Conservation (phyloP, 2,888 invertebrate species). For the Notodonta dromedarius region DNA sequence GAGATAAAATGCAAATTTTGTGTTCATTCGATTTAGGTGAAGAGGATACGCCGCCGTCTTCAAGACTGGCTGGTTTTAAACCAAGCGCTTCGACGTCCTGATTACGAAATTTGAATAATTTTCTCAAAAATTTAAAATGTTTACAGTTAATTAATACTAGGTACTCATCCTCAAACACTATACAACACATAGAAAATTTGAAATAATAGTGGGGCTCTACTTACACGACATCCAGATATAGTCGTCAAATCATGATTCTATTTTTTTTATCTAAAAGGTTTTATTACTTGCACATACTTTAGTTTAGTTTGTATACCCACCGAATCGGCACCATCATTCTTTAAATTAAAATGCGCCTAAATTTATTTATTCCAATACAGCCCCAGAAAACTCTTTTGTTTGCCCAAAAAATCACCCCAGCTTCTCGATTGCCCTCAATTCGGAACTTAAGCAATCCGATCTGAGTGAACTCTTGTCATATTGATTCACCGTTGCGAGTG, state of each 20-base stretch:
- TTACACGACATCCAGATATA: no score
- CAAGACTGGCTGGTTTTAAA: constrained; percentile 23
- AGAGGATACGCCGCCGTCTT: constrained; percentile 58
- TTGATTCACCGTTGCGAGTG: constrained; percentile 72
- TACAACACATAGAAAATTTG: no score
- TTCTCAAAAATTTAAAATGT: no score
- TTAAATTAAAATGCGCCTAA: no score
- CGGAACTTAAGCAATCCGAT: constrained; percentile 64
- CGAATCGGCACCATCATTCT: no score
- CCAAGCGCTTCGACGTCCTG: constrained; percentile 33
- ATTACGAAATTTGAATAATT: neutral
- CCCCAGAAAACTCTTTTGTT: neutral
- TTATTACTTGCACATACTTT: no score
- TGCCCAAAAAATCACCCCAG: constrained; percentile 9
- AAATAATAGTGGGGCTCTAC: no score
- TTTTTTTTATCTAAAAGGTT: no score
- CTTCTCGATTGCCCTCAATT: constrained; percentile 52
- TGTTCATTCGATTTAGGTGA: constrained; percentile 79
- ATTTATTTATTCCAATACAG: neutral
- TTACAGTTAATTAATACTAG: no score
- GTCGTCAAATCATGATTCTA: no score
- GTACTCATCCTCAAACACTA: no score
- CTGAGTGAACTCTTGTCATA: constrained; percentile 70
- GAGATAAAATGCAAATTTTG: constrained; percentile 83
- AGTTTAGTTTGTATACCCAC: no score